Evolutionary conservation across 2,113 vertebrate genomes (phyloP).

Genomic region (Grammomys dolichurus): DNA sequence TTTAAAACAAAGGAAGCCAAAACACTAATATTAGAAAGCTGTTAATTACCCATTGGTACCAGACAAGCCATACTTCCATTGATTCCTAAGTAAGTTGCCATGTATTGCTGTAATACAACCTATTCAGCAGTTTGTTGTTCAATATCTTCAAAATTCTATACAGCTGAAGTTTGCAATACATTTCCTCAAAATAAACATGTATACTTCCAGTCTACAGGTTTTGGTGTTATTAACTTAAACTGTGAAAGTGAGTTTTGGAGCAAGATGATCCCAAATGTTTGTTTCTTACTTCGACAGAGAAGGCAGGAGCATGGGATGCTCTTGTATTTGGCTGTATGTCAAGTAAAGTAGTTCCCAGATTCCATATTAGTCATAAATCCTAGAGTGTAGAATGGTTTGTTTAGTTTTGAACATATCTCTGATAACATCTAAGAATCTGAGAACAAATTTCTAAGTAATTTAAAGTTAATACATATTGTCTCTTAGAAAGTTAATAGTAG

Average conservation of each 20-base stretch:
- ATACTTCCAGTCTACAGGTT: constrained; percentile 82
- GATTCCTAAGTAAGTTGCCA: constrained; percentile 85
- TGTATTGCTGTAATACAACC: constrained; percentile 83
- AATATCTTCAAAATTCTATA: constrained; percentile 82
- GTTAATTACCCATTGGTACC: constrained; percentile 85
- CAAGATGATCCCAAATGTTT: not conserved
- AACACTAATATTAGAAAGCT: constrained; percentile 76
- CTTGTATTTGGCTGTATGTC: not conserved
- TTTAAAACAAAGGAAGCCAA: constrained; percentile 71
- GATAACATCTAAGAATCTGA: not conserved
- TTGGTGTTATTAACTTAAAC: constrained; percentile 83
- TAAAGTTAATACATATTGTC: not conserved
- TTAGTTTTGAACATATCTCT: not conserved
- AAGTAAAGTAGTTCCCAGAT: not conserved
- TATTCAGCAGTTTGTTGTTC: constrained; percentile 85
- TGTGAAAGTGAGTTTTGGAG: constrained; percentile 78
- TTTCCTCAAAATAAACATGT: constrained; percentile 84
- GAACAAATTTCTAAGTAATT: not conserved
- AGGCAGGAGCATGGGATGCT: fast-evolving
- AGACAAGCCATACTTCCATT: constrained; percentile 88
- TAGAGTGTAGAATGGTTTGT: not conserved
- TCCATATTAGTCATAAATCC: not conserved
- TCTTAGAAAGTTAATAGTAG: not conserved
- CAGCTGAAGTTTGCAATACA: constrained; percentile 58
- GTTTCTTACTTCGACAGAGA: not conserved